Base-by-base conservation (phyloP, 2,888 invertebrate species). In the Agrypnus murinus region DNA sequence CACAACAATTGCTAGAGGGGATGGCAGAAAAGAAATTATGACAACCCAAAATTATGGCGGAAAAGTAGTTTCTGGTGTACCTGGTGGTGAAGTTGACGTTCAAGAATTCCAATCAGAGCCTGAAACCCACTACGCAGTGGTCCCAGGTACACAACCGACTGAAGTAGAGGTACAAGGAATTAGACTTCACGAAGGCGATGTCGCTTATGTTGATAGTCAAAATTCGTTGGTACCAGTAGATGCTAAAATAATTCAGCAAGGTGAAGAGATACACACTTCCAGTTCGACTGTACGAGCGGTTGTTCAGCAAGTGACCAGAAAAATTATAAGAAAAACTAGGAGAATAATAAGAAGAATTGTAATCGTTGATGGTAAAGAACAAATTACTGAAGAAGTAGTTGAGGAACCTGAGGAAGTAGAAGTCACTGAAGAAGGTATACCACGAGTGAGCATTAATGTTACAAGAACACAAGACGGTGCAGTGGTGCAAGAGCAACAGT, bases 331-430 rank as follows among this genome's bases (percentile, higher is more conserved):
- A 70, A 93, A 92, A 77, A 92, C 92, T 12, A 88, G 92, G 53
- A 90, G 92, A 73, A 92, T 95, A 14, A 92, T 95, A 60, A 89
- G 93, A 63, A 90, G 92, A 75, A 89, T 93, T 1, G 92, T 92
- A 0, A 91, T 95, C 4, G 90, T 95, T 68, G 92, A 95, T 82
- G 95, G 95, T 0, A 93, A 94, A 84, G 95, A 95, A 85, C 92
- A 92, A 71, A 89, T 94, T 0, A 92, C 92, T 6, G 95, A 95
- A 84, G 95, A 95, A 86, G 86, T 95, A 0, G 88, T 95, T 46
- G 95, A 95, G 80, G 95, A 95, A 83, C 95, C 95, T 0, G 95
- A 70, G 80, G 91, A 92, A 82, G 86, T 93, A 3, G 92, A 93
- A 85, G 87, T 92, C 8, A 89, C 89, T 34, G 92, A 92, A 81